Evolutionary conservation across 2,797 vertebrate genomes (phyloP), one percentile per base, ranked within the genome.

Genomic region (Diplodus sargus): DNA sequence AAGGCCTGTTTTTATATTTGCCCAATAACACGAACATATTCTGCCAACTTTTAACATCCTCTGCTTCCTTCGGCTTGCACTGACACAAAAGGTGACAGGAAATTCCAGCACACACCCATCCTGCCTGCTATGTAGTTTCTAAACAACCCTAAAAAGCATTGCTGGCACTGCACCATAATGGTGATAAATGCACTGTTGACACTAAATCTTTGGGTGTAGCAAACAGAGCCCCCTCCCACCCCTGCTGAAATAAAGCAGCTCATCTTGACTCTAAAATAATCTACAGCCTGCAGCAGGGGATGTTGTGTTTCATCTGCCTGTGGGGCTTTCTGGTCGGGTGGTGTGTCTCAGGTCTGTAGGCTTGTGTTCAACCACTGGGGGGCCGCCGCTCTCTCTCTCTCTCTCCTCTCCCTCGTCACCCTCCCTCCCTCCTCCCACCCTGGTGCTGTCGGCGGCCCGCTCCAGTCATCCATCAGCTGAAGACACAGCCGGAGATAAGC

Each of bases 1-100:
- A 71, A 70, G 53, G 57, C 14, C 48, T 66, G 39, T 53, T 23
- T 64, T 67, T 4, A 28, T 52, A 78, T 81, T 79, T 57, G 59
- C 14, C 11, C 52, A 25, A 43, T 47, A 75, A 71, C 22, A 39
- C 13, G 66, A 39, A n/a, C 22, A 73, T 53, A 30, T 78, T 65
- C 53, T 76, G 76, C 70, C 69, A 75, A 67, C 72, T 73, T 80
- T 66, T 48, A 72, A 90, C 76, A 69, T 83, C 54, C 84, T 84
- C 79, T 66, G 83, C 87, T 91, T 90, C 87, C 82, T 76, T 69
- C 66, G 49, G 66, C 56, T 88, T 82, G 72, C 13, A 62, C 63
- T 56, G 82, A 84, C 89, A 89, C 83, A 93, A 91, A 93, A 94
- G 91, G 92, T 95, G 91, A 89, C 90, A 93, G 94, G 94, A 96